Evolutionary conservation across 2,888 invertebrate genomes (phyloP), one percentile per base, ranked within the genome.

Genomic region (Acleris emargana): DNA sequence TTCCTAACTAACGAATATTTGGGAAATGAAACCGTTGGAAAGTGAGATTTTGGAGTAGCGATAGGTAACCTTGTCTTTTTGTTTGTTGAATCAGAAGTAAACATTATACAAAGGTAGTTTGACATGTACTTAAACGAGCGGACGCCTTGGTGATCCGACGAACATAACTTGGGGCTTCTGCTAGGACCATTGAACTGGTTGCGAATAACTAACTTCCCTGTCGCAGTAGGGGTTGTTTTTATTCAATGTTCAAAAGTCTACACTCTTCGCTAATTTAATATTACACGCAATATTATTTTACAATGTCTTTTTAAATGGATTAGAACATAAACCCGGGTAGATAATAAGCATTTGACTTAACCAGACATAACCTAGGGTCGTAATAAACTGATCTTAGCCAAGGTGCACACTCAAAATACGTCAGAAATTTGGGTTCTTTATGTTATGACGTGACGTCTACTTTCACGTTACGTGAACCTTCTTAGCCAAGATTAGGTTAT

Each of bases 191-290:
- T 38, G 13, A 13, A 47, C 47, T 47, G 32, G 38, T 54, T 16
- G 58, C 42, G 42, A 59, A 25, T 9, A 45, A 59, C 58, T 64
- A 54, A 61, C 18, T 38, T 38, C 60, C 66, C 66, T 61, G 60
- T 61, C 66, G 22, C 47, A 66, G 22, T 61, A 61, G 66, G 60
- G 60, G 60, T 64, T 59, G 7, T 45, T 22, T 51, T 53, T 55
- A 45, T 47, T 45, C n/a, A 51, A 64, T 51, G 45, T 55, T 18
- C 45, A 61, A 43, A 64, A 60, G 25, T 49, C 54, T 64, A 64
- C 58, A 59, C 45, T 55, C 32, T n/a, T 51, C 42, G 49, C 54
- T 59, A 50, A 54, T 59, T 53, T 54, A 38, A 58, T 7, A 25
- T 49, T 42, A 64, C 49, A 18, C 28, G 59, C 54, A 47, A 32